Evolutionary conservation across 2,113 vertebrate genomes (phyloP), one percentile per base, ranked within the genome.

Genomic region (Bubalus kerabau): DNA sequence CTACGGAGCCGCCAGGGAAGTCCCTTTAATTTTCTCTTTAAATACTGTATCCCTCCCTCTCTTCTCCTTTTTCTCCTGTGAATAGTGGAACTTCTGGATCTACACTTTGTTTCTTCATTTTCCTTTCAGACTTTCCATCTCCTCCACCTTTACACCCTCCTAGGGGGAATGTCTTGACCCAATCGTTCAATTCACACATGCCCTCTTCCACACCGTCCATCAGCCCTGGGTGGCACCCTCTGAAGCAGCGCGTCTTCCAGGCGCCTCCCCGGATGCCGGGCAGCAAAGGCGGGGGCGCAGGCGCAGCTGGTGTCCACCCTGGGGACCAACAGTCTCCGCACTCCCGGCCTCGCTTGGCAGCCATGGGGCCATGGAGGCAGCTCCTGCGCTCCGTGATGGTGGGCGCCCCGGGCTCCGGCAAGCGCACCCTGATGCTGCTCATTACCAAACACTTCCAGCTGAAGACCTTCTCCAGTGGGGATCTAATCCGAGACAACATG

Each of bases 341-440:
- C 5, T 6, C 3, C 1, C 0, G 6, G 9, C 8, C 2, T 0
- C 1, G 2, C 52, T 84, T 23, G 21, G 32, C 54, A 0, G 30
- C 30, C 52, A 16, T 3, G n/a, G 56, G 26, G 1, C 3, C 16
- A 0, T 6, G 0, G 0, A 1, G 40, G 40, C 60, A 17, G 76
- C 95, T 99, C 6, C 98, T 99, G 32, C 98, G 98, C 28, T 98
- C 98, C 2, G 97, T 99, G 86, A 99, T 99, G n/a, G 98, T 99
- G 99, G 99, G 99, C 36, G 98, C 99, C 99, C 99, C 98, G 0
- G 99, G 99, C 3, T 99, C 99, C 0, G 98, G 99, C 30, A 99
- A 99, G 84, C 98, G 99, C 62, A 99, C 99, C 0, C 85, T 99
- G 62, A 99, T 99, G 0, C 85, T 97, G 21, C 98, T 98, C 78